Evolutionary conservation across 2,888 invertebrate species (phyloP), one percentile per base, ranked within the genome.

Genomic region (Leptarthrus brevirostris): DNA sequence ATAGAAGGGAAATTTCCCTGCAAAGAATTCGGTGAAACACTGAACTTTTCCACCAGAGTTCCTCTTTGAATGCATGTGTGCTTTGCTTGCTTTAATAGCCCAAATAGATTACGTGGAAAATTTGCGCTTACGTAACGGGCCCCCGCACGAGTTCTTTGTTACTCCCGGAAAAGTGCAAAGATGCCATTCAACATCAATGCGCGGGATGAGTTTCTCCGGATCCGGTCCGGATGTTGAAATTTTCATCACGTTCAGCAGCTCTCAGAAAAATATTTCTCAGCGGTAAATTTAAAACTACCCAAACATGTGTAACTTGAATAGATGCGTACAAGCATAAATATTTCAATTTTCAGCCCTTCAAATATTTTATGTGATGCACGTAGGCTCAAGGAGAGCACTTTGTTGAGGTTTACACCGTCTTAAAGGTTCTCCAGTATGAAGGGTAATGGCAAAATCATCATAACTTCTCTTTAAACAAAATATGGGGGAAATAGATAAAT

Each of bases 71-170:
- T 58, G 30, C 56, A 58, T 72, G 56, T 44, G 54, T 56, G 40
- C 5, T 54, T 10, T 18, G 47, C 58, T 58, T n/a, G 47, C 16
- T 54, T 47, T 75, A 75, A 76, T 76, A 72, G 56, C 20, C 74
- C 70, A 76, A 76, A 76, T 76, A 76, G 76, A 76, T 76, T 76
- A 76, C 73, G 74, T 76, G 76, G 76, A 74, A 76, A 76, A 74
- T 76, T 76, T 71, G 74, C 70, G 72, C 72, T 76, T 61, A 72
- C 36, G 49, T 49, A 49, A 52, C 14, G 34, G 16, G 47, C 16
- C 22, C 12, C 18, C 30, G 36, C 20, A 52, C 10, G 20, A 34
- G 34, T 34, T 54, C 36, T 70, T 52, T 52, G 52, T 30, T 34
- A 12, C 22, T 53, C 2, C 22, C 22, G 8, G 36, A 40, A 71